phyloP scores from a whole-genome alignment of 92 coral and sea anemone species.

The Parazoanthus atlanticus region DNA sequence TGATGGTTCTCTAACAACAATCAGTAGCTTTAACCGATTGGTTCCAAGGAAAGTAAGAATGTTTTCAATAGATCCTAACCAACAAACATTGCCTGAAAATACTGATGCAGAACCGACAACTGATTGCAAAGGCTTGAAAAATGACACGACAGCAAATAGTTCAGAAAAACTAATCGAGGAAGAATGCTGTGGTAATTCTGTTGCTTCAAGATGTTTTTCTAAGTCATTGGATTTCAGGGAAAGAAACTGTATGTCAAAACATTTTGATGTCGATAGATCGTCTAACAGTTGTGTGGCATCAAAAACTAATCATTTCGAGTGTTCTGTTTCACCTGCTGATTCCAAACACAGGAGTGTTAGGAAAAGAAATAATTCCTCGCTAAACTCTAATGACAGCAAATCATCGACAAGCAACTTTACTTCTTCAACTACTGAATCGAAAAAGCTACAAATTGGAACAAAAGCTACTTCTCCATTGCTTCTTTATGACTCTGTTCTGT shows the following conservation, averaged over 20 bases:
- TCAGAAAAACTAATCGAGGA: not conserved
- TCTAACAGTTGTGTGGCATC: no score
- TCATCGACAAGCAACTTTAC: not conserved
- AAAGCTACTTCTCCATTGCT: not conserved
- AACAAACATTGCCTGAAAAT: not conserved
- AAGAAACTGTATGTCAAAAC: not conserved
- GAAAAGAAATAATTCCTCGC: not conserved
- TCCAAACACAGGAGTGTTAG: not conserved
- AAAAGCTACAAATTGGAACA: not conserved
- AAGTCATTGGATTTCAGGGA: not conserved
- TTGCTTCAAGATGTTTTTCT: not conserved
- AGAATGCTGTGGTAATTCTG: not conserved
- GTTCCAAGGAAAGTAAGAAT: not conserved
- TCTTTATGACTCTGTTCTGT: no score
- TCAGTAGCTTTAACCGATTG: not conserved
- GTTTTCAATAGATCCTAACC: not conserved
- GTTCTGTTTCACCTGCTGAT: not conserved
- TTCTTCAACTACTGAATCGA: not conserved
- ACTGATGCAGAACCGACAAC: not conserved
- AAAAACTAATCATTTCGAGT: not conserved
- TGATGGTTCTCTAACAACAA: not conserved
- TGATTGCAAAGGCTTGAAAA: not conserved
- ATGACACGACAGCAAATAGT: not conserved
- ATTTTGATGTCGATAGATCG: not conserved
- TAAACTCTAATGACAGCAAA: not conserved